These are phyloP conservation scores for Embiotoca jacksoni DNA, from an alignment of 2,113 vertebrate species.

Conservation along the genomic window DNA sequence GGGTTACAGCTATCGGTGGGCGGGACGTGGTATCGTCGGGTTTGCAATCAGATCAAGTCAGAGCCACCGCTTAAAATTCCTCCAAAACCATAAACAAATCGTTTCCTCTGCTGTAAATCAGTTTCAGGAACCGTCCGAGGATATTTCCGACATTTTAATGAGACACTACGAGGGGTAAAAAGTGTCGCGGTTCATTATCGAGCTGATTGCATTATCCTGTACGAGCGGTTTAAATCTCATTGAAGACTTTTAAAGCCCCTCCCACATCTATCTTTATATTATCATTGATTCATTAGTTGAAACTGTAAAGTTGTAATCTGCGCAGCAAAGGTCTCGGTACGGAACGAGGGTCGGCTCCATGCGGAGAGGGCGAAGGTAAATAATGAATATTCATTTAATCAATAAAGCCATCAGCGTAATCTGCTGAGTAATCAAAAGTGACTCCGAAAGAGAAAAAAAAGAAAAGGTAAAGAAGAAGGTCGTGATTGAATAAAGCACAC, in stretches of 20 bases:
- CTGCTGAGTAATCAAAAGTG: conserved; percentile 39
- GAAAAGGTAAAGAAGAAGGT: neutral
- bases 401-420: conserved; percentile 30
- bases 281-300: neutral
- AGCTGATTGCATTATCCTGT: neutral
- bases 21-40: too few relatives aligned
- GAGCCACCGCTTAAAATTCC: too few relatives aligned
- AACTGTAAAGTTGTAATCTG: neutral
- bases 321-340: neutral
- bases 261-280: neutral
- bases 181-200: too few relatives aligned
- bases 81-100: too few relatives aligned
- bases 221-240: neutral
- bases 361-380: conserved; percentile 1
- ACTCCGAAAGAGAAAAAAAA: neutral
- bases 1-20: too few relatives aligned
- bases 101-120: too few relatives aligned
- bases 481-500: conserved; percentile 25
- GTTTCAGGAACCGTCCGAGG: too few relatives aligned
- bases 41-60: too few relatives aligned
- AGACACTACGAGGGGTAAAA: too few relatives aligned
- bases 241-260: neutral
- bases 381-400: conserved; percentile 47
- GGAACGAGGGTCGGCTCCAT: neutral
- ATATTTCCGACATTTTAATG: too few relatives aligned